Evolutionary conservation across 1,140 invertebrate genomes (phyloP), one percentile per base, ranked within the genome.

Genomic region (Rhysida immarginata): DNA sequence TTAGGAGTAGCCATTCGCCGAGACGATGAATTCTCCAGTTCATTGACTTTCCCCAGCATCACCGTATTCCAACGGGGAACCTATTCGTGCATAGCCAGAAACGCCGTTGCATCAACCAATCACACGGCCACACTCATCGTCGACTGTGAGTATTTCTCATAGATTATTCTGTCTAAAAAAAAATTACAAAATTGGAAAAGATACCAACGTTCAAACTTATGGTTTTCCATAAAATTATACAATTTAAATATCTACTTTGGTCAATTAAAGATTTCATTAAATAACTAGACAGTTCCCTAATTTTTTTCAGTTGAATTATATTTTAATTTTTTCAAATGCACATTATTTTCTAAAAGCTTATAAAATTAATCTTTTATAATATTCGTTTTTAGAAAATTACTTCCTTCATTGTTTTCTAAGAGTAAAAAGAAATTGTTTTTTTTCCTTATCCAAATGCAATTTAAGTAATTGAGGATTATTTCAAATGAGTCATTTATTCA

Each of bases 1-100:
- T 61, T 68, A 49, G 71, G 68, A 5, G 66, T 74, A 26, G 62
- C 63, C 62, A 76, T 82, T 63, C 77, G 79, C 62, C 79, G 80
- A 71, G 72, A 77, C 70, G 78, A 78, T 67, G 73, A 78, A 67
- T 79, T 77, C 72, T 78, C 77, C 63, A 78, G 76, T 23, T 54
- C 53, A 13, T 13, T 57, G 18, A 57, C 53, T 18, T 57, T 55
- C 26, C 5, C 56, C 27, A 43, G 29, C 20, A 55, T 57, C 20
- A 43, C 23, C 11, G 3, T 68, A 2, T 61, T 53, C 2, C 58
- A 67, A 26, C 58, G 58, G 21, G 66, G 66, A 25, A 68, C 66
- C 54, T 67, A 68, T 53, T 68, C 66, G 2, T 67, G 66, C 53
- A 57, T 62, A 43, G 64, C 64, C 16, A 60, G 60, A 14, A 65